Percentiles rank a stretch among this genome's conserved stretches.
These are phyloP conservation scores for Hirudinaria manillensis DNA, from an alignment of 2,888 invertebrate genomes.

Conservation along the genomic window DNA sequence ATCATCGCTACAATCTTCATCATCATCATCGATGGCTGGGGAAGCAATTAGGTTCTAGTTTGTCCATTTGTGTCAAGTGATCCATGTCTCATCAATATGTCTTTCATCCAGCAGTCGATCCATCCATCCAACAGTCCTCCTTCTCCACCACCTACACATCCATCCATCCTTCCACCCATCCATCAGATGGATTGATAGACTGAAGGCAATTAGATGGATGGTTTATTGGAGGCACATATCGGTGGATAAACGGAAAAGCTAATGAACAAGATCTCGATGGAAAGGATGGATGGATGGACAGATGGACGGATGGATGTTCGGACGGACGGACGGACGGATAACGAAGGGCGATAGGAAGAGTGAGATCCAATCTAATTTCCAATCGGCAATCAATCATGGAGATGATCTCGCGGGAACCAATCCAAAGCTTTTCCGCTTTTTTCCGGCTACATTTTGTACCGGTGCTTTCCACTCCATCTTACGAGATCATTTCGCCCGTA, in stretches of 20 bases:
- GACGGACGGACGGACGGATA: conserved; percentile 6
- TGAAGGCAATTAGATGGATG: neutral
- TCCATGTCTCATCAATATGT: too few relatives aligned
- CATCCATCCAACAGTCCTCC: too few relatives aligned
- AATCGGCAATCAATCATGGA: conserved; percentile 29
- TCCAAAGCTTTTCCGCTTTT: neutral
- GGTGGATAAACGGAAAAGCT: neutral
- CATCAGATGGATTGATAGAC: neutral
- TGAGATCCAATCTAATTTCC: conserved; percentile 29
- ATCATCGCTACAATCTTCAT: too few relatives aligned
- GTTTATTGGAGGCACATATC: neutral
- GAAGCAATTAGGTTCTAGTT: too few relatives aligned
- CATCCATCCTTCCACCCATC: too few relatives aligned
- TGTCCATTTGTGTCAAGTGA: too few relatives aligned
- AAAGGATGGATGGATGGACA: neutral
- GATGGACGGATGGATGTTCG: conserved; percentile 1
- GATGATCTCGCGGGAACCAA: too few relatives aligned
- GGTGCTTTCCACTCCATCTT: neutral
- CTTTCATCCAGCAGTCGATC: too few relatives aligned
- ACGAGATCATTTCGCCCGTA: too few relatives aligned
- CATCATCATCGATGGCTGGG: too few relatives aligned
- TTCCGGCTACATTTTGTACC: neutral
- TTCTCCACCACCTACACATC: too few relatives aligned
- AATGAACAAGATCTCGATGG: neutral
- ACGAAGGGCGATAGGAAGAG: conserved; percentile 4